Evolutionary conservation across 2,797 vertebrate genomes (phyloP), one percentile per base, ranked within the genome.

Genomic region (Syncerus caffer): DNA sequence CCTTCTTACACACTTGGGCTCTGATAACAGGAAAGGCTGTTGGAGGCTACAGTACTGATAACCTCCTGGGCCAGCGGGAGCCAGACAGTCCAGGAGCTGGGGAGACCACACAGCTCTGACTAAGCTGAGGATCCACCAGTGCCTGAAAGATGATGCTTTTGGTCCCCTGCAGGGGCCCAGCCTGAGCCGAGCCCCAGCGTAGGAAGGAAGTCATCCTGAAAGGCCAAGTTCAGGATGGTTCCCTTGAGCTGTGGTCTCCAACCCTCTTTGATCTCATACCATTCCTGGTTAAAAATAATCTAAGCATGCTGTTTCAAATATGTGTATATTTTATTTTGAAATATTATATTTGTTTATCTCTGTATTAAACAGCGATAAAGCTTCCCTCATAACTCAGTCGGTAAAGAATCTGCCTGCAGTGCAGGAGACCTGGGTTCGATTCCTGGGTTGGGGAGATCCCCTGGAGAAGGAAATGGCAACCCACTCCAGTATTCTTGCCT

Each of bases 21-120:
- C 95, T 96, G 95, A 96, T 92, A 98, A 98, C 95, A 98, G 97
- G 97, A 97, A 97, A 91, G 29, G 55, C 97, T 94, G 93, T 42
- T 42, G 84, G 76, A 91, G 58, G 45, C 55, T 79, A 83, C 14
- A 13, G 85, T 9, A 67, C 83, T n/a, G 62, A 92, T 80, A 91
- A 93, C 53, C 88, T 86, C 82, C 45, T 92, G 53, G n/a, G 21
- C 85, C 58, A 57, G 1, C 17, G 1, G 38, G 88, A 97, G 60
- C 62, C 84, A 83, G 90, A 94, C 85, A n/a, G 50, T 60, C 67
- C 47, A 6, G 58, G 51, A 87, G 47, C 85, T 25, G 23, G 64
- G 89, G 51, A 80, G 42, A 80, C 64, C 2, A 3, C 82, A 53
- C 76, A 42, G 31, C 90, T 55, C 62, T 45, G n/a, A 88, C 6